Evolutionary conservation across 2,797 vertebrate genomes (phyloP), one percentile per base, ranked within the genome.

Genomic region (Harpagifer antarcticus): DNA sequence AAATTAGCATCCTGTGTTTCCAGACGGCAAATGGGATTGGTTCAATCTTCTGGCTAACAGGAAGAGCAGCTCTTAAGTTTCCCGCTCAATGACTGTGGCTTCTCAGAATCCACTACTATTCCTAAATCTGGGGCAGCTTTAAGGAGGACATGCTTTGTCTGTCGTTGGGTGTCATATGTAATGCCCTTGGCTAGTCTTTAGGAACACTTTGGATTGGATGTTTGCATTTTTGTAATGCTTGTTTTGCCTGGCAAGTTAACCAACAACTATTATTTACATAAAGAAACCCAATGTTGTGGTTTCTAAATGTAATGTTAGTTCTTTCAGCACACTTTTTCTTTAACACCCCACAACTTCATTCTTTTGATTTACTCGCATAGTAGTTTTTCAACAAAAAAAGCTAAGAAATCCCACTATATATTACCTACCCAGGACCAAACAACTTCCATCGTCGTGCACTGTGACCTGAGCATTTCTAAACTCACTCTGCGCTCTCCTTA

Each of bases 401-500:
- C 19, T 65, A 14, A 19, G 12, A 55, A 55, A 40, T 14, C 0
- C 17, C 16, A 11, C 17, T 27, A 11, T 2, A 4, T 4, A 15
- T 19, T 11, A 1, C 9, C 13, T 10, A 40, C 4, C 3, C 16
- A 40, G 12, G 2, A 49, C 43, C 58, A 48, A 54, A 40, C 16
- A 33, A 1, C 58, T 59, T 47, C 19, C 44, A n/a, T 72, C 15
- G 59, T 10, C 62, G 67, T 64, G 43, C 68, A 72, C 45, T 67
- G n/a, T 67, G 64, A 74, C 68, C 73, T 63, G 69, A 74, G 14
- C 72, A 19, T 23, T 61, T 69, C 16, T 63, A 58, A 72, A 75
- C 68, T 79, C n/a, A 48, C 58, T 71, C 61, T 70, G 59, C 53
- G 1, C 56, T 81, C 53, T 74, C 76, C 77, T 64, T 58, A 84